Evolutionary conservation across 2,888 invertebrate genomes (phyloP).

Genomic region (Colletes collaris): DNA sequence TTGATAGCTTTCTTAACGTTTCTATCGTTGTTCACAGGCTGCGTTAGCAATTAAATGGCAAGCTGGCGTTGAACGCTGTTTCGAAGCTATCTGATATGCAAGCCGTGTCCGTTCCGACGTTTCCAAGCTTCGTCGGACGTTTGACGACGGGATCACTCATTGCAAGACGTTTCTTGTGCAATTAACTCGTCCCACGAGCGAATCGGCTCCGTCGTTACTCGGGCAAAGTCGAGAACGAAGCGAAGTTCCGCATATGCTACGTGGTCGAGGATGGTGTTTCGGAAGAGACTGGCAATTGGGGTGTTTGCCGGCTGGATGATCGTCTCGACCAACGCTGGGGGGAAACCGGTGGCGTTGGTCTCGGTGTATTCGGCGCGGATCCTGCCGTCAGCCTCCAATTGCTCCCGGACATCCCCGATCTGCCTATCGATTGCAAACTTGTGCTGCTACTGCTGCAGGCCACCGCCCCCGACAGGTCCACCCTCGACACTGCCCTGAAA

Average conservation of each 20-base stretch:
- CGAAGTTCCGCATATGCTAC: slow-evolving; percentile 68
- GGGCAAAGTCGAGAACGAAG: slow-evolving; percentile 51
- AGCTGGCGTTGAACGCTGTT: neutral
- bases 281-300: slow-evolving; percentile 72
- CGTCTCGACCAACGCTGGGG: slow-evolving; percentile 87
- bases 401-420: slow-evolving; percentile 80
- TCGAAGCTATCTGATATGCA: neutral
- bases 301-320: slow-evolving; percentile 70
- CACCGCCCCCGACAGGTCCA: slow-evolving; percentile 86
- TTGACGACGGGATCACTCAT: too few relatives aligned
- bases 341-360: slow-evolving; percentile 90
- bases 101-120: too few relatives aligned
- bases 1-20: neutral
- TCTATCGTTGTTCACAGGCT: neutral
- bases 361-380: slow-evolving; percentile 90
- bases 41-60: slow-evolving; percentile 1
- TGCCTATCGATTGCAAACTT: slow-evolving; percentile 81
- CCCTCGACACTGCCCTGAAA: slow-evolving; percentile 86
- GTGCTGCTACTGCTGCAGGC: slow-evolving; percentile 86
- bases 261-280: slow-evolving; percentile 75
- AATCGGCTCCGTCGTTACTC: slow-evolving; percentile 36
- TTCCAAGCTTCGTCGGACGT: neutral
- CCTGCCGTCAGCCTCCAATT: slow-evolving; percentile 86
- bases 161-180: neutral
- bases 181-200: neutral